Conservation (phyloP, 2,113 vertebrate species). For the Ctenodactylus gundi region DNA sequence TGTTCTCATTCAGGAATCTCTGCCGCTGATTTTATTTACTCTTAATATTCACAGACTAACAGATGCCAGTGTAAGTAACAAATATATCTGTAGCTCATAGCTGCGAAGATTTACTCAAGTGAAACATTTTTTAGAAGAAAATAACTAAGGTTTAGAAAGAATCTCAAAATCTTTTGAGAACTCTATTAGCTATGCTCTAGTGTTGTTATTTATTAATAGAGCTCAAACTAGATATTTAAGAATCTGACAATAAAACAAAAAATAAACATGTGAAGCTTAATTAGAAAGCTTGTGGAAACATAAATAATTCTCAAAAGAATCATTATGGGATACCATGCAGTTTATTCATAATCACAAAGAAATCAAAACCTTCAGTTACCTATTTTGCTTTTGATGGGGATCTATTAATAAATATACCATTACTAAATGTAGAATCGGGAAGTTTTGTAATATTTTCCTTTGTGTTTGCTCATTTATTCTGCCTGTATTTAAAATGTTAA, state of each 20-base stretch:
- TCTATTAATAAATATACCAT: background rate
- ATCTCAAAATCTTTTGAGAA: constrained; percentile 49
- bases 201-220: background rate
- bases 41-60: constrained; percentile 33
- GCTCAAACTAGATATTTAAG: background rate
- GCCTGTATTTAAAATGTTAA: background rate
- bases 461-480: background rate
- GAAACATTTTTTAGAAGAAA: constrained; percentile 51
- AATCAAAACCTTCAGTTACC: background rate
- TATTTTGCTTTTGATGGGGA: background rate
- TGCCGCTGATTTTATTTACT: constrained; percentile 8
- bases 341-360: background rate
- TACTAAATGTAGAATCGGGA: background rate
- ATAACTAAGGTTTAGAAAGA: background rate
- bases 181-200: constrained; percentile 34
- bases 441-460: background rate
- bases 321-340: background rate
- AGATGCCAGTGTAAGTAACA: constrained; percentile 52
- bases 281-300: background rate
- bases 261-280: constrained; percentile 11
- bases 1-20: constrained; percentile 38
- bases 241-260: constrained; percentile 30
- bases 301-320: background rate
- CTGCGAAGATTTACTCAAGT: constrained; percentile 9
- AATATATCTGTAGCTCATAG: constrained; percentile 29